Percentiles rank a stretch among this genome's conserved stretches.
phyloP scores from a whole-genome alignment of 1,140 invertebrate genomes.

The Asbolus verrucosus region DNA sequence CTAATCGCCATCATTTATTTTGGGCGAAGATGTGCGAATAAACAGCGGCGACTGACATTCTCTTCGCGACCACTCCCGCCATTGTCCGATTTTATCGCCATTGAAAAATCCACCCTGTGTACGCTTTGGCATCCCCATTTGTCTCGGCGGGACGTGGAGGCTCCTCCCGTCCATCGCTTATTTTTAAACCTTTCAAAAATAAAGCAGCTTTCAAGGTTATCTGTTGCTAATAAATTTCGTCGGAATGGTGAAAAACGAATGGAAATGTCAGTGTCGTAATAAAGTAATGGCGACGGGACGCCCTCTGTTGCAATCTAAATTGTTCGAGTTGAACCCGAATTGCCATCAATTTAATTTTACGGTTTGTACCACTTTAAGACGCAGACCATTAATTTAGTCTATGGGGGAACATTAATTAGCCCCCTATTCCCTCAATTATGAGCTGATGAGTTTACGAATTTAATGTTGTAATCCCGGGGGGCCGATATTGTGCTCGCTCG shows the following conservation, averaged over 20 bases:
- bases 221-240: slow-evolving; percentile 3
- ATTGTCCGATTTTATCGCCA: slow-evolving; percentile 34
- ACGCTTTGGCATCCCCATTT: too few species aligned
- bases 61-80: slow-evolving; percentile 4
- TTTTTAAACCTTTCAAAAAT: slow-evolving; percentile 31
- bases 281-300: too few species aligned
- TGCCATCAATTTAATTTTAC: slow-evolving; percentile 30
- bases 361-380: slow-evolving; percentile 11
- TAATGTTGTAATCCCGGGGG: too few species aligned
- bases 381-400: slow-evolving; percentile 12
- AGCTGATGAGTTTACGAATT: slow-evolving; percentile 3
- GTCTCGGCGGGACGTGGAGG: neutral
- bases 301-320: too few species aligned
- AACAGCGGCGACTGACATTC: slow-evolving; percentile 20
- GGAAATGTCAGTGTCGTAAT: neutral
- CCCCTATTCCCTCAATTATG: slow-evolving; percentile 10
- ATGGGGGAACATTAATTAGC: slow-evolving; percentile 23
- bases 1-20: slow-evolving; percentile 27
- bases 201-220: slow-evolving; percentile 21
- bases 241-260: neutral
- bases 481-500: too few species aligned
- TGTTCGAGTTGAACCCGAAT: neutral
- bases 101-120: slow-evolving; percentile 29
- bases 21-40: slow-evolving; percentile 31
- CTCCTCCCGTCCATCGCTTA: neutral